Evolutionary conservation across 2,113 vertebrate genomes (phyloP).

Genomic region (Oreochromis niloticus): DNA sequence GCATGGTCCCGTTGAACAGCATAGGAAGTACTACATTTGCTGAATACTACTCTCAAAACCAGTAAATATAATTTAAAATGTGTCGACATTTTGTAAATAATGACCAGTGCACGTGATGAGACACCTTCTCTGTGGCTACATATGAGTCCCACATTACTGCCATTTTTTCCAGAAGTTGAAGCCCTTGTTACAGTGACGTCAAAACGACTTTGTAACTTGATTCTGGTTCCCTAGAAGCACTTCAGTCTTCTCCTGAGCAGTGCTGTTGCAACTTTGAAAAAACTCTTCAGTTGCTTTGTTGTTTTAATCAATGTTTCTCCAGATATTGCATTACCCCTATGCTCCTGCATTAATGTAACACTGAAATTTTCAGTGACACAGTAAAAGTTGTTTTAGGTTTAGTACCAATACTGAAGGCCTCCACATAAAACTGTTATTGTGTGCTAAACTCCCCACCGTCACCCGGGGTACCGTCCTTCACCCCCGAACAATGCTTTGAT

Average conservation of each 20-base stretch:
- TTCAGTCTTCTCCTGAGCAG: background rate
- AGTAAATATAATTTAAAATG: background rate
- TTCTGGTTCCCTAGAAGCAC: background rate
- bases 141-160: background rate
- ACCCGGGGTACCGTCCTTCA: background rate
- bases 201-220: background rate
- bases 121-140: background rate
- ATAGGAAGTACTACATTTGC: background rate
- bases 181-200: background rate
- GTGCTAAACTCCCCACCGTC: background rate
- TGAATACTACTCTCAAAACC: background rate
- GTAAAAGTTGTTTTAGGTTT: background rate
- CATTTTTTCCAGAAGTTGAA: background rate
- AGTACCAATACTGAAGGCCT: background rate
- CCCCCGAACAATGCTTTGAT: conserved; percentile 26
- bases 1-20: background rate
- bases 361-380: background rate
- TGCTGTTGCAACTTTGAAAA: background rate
- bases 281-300: background rate
- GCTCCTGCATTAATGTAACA: background rate
- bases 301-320: background rate
- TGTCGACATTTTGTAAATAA: background rate
- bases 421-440: background rate
- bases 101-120: background rate
- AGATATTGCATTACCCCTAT: accelerated